These are phyloP conservation scores for Hepsetus odoe DNA, from an alignment of 2,113 vertebrate species.

Conservation along the genomic window DNA sequence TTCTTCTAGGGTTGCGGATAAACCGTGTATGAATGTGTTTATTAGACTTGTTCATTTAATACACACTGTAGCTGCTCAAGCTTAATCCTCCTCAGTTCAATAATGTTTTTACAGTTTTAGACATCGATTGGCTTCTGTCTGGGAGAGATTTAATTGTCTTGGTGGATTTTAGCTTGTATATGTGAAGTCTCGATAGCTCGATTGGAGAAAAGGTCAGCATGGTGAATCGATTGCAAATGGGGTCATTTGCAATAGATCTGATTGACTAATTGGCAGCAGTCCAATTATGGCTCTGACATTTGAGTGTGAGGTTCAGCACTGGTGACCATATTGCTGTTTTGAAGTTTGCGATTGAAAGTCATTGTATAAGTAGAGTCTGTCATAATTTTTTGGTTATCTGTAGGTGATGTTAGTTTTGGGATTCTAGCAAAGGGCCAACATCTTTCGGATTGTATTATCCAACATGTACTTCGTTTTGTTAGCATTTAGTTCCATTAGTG, in stretches of 20 bases:
- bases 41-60: conserved; percentile 29
- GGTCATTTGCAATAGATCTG: conserved; percentile 46
- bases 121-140: conserved; percentile 49
- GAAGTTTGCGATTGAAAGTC: not conserved
- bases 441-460: not conserved
- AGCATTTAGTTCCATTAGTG: not conserved
- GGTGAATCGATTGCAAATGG: conserved; percentile 40
- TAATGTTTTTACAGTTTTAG: conserved; percentile 54
- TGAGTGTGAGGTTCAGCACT: conserved; percentile 24
- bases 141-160: conserved; percentile 54
- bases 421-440: not conserved
- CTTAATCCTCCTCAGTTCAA: conserved; percentile 41
- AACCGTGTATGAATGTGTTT: conserved; percentile 33
- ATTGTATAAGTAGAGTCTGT: not conserved
- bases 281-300: conserved; percentile 16
- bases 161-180: conserved; percentile 30
- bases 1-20: conserved; percentile 11
- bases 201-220: conserved; percentile 33
- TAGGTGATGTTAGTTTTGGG: not conserved
- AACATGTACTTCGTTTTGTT: not conserved
- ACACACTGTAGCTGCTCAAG: conserved; percentile 1
- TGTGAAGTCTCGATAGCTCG: conserved; percentile 15
- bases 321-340: not conserved
- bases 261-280: conserved; percentile 51
- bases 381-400: not conserved